Conservation (phyloP, 1,140 invertebrate genomes). For the Bombus polaris region DNA sequence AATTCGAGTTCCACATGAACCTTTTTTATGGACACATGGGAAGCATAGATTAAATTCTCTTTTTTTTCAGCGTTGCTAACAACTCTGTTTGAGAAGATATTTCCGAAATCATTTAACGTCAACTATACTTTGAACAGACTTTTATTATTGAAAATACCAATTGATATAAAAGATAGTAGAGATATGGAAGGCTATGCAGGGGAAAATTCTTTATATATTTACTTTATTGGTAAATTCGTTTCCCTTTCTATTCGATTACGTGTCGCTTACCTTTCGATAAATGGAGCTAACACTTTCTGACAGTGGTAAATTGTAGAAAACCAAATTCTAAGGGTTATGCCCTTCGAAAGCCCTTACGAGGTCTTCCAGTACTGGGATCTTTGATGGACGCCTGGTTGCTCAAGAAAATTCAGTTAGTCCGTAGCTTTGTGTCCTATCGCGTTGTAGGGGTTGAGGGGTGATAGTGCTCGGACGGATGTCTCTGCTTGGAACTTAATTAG, state of each 20-base stretch:
- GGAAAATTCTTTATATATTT: background rate
- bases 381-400: conserved; percentile 81
- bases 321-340: conserved; percentile 36
- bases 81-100: background rate
- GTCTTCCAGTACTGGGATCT: conserved; percentile 71
- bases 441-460: conserved; percentile 71
- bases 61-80: background rate
- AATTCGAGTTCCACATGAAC: background rate
- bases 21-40: background rate
- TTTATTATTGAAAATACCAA: background rate
- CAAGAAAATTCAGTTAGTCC: conserved; percentile 83
- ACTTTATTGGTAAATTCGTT: background rate
- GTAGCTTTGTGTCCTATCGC: conserved; percentile 80
- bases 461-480: conserved; percentile 74
- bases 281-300: background rate
- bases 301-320: conserved; percentile 2
- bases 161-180: too few species aligned
- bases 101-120: background rate
- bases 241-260: background rate
- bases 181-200: background rate
- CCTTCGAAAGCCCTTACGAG: conserved; percentile 46
- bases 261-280: background rate
- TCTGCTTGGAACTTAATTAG: conserved; percentile 78
- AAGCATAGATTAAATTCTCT: too few species aligned
- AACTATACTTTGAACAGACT: background rate